Evolutionary conservation across 2,797 vertebrate genomes (phyloP), one percentile per base, ranked within the genome.

Genomic region (Lycodopsis pacificus): DNA sequence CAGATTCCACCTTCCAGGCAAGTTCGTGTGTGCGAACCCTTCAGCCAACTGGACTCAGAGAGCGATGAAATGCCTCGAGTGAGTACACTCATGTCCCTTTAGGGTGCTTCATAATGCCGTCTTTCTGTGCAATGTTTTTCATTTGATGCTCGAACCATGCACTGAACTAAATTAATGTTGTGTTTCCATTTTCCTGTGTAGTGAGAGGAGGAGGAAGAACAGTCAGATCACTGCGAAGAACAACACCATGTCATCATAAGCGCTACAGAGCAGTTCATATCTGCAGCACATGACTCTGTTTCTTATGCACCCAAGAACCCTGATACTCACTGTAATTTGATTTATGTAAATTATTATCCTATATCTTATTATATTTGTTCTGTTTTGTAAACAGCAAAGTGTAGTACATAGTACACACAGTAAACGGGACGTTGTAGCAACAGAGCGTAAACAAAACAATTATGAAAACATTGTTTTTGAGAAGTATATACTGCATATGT

Each of bases 1-100:
- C 91, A 95, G 95, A 40, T 94, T 95, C 73, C 86, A 93, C 19
- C 1, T 80, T 0, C 25, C 3, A 0, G 59, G 20, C 0, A 78
- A 4, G 73, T 90, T 86, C 1, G 17, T 95, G 81, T 95, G 94
- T 1, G 93, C 92, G 0, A 32, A 95, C 20, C 94, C 94, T 0
- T 12, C 0, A 1, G 5, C 2, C 38, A 0, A 0, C 0, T 88
- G 81, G 90, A 89, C 92, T 19, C n/a, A 51, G 40, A 77, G 2
- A 3, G 49, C 7, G 9, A 54, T 85, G 34, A 25, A 8, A 2
- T 93, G 89, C 67, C 0, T 93, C 1, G 58, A 84, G 94, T 95
- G 78, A 93, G 94, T 90, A 38, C 8, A 7, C 25, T 19, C 32
- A 11, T 12, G 6, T 27, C 2, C 6, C 11, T 15, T 1, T 32